These are phyloP conservation scores for Acrossocheilus wenchowensis DNA, from an alignment of 2,797 vertebrate species.

Conservation along the genomic window DNA sequence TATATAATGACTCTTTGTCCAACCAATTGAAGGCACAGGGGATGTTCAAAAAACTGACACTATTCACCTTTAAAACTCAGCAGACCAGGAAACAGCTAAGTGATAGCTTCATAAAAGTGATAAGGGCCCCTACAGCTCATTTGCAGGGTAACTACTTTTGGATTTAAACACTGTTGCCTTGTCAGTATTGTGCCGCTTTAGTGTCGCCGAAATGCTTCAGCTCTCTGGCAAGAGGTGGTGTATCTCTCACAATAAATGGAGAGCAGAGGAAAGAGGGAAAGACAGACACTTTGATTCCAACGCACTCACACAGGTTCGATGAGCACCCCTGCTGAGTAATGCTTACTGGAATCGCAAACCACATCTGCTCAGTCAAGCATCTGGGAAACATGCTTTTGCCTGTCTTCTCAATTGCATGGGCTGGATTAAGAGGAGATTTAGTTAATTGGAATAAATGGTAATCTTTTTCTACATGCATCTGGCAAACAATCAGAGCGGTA, in stretches of 20 bases:
- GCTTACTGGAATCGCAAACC: constrained; percentile 29
- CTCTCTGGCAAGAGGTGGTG: not conserved
- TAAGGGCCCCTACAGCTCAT: not conserved
- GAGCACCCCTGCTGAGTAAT: constrained; percentile 27
- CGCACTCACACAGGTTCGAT: not conserved
- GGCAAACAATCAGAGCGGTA: constrained; percentile 9
- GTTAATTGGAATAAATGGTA: constrained; percentile 40
- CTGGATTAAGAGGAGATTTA: constrained; percentile 49
- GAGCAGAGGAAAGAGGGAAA: not conserved
- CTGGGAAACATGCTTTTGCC: constrained; percentile 18
- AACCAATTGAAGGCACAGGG: not conserved
- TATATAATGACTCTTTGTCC: not conserved
- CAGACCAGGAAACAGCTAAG: not conserved
- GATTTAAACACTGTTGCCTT: not conserved
- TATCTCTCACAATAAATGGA: not conserved
- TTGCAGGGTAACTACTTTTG: not conserved
- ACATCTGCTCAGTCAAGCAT: constrained; percentile 22
- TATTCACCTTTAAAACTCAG: not conserved
- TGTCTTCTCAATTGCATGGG: constrained; percentile 38
- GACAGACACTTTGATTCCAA: not conserved
- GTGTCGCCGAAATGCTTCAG: not conserved
- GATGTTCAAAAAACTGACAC: not conserved
- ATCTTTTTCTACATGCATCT: constrained; percentile 19
- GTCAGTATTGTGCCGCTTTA: not conserved
- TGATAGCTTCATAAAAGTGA: not conserved